phyloP scores from a whole-genome alignment of 2,113 vertebrate species.

The Stictonetta naevosa region DNA sequence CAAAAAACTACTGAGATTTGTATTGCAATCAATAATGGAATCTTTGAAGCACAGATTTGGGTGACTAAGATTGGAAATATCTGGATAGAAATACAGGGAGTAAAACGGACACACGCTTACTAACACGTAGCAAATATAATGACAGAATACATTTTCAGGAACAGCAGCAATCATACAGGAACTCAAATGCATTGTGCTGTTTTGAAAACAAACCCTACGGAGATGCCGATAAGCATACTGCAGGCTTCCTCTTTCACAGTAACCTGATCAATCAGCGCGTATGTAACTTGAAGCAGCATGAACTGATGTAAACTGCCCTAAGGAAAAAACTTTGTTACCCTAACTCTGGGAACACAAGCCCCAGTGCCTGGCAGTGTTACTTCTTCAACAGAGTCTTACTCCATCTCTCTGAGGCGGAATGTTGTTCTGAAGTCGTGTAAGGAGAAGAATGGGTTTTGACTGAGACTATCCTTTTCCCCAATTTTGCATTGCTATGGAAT shows the following conservation, averaged over 20 bases:
- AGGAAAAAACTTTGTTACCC: background rate
- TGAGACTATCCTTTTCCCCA: background rate
- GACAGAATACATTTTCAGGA: background rate
- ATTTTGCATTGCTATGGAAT: background rate
- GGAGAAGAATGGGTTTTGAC: accelerated
- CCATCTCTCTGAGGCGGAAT: background rate
- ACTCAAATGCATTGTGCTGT: background rate
- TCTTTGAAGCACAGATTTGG: background rate
- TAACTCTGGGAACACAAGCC: background rate
- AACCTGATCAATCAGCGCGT: background rate
- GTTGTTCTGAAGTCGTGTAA: accelerated
- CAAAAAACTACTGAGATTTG: background rate
- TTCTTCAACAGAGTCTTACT: background rate
- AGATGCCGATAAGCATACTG: background rate
- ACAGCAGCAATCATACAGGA: background rate
- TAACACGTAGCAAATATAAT: background rate
- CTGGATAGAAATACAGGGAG: background rate
- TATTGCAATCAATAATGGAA: background rate
- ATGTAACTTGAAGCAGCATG: background rate
- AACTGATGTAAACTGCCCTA: background rate
- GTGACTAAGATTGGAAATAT: background rate
- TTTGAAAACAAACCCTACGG: background rate
- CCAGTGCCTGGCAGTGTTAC: background rate
- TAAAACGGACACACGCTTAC: background rate
- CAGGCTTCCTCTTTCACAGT: background rate